Conservation (phyloP, 2,113 vertebrate species). For the Zosterops lateralis region DNA sequence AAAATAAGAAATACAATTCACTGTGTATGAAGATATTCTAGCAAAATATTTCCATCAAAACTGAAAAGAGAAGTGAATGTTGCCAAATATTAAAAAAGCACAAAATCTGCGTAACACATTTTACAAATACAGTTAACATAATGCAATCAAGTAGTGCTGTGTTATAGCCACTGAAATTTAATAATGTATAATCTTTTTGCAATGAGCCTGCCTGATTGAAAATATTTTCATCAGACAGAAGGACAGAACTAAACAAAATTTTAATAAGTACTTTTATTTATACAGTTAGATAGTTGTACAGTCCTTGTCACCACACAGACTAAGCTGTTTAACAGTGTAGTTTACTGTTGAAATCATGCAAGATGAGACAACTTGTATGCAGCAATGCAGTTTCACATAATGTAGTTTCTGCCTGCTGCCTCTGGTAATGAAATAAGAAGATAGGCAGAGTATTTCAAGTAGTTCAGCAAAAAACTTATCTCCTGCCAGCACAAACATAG, state of each 20-base stretch:
- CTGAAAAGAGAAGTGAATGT: not conserved
- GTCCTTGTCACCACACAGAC: not conserved
- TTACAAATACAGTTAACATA: not conserved
- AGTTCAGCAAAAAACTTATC: not conserved
- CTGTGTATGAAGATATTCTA: not conserved
- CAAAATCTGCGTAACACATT: not conserved
- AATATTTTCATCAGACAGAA: not conserved
- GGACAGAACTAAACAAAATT: not conserved
- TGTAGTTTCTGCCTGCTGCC: not conserved
- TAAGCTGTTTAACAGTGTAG: not conserved
- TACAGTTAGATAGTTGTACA: not conserved
- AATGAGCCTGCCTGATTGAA: not conserved
- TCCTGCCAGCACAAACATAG: not conserved
- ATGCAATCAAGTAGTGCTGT: not conserved
- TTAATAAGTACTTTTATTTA: not conserved
- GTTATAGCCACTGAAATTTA: not conserved
- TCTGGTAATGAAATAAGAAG: not conserved
- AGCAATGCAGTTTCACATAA: not conserved
- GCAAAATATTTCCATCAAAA: not conserved
- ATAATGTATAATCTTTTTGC: not conserved
- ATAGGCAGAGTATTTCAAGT: not conserved
- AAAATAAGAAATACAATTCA: not conserved
- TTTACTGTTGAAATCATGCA: not conserved
- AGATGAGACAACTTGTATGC: not conserved
- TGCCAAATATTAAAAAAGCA: not conserved